Evolutionary conservation across 2,113 vertebrate species (phyloP), one percentile per base, ranked within the genome.

Genomic region (Oryzias melastigma): DNA sequence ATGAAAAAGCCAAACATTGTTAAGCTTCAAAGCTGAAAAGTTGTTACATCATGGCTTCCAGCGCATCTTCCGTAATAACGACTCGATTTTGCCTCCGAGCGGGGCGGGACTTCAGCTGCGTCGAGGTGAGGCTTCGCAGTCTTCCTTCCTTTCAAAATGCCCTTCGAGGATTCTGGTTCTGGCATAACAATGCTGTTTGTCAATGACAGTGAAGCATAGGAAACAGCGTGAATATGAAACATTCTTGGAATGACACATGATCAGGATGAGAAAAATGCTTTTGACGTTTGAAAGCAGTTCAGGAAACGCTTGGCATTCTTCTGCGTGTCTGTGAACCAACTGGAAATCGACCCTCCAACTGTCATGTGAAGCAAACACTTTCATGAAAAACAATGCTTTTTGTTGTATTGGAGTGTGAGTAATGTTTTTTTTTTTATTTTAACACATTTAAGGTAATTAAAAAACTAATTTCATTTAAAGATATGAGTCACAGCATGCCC

Each of bases 251-350:
- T 68, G 66, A 55, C 48, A 72, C 35, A 4, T n/a, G 47, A 27
- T 18, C 16, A 7, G 15, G 22, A 22, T 51, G 35, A 64, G 52
- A 16, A 65, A 72, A 70, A 77, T 50, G 24, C 52, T 61, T 58
- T 13, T 8, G 35, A 74, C 72, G 48, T 48, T 69, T 56, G 5
- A 51, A 62, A 77, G 80, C 68, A 66, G 56, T 46, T 78, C 24
- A 58, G 72, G 75, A 84, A 85, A 82, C 80, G 25, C 62, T 47
- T 41, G 17, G 47, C 71, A 74, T 84, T 84, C 75, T 74, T 75
- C 61, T n/a, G 85, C 62, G 58, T 57, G 40, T 76, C 50, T 35
- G 58, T 40, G 48, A 59, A 50, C 42, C 47, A 24, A 62, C 24
- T 53, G 70, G 43, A 75, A 70, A 72, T 54, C 12, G 25, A 52